Conservation (phyloP, 2,797 vertebrate genomes). For the Gymnodraco acuticeps region DNA sequence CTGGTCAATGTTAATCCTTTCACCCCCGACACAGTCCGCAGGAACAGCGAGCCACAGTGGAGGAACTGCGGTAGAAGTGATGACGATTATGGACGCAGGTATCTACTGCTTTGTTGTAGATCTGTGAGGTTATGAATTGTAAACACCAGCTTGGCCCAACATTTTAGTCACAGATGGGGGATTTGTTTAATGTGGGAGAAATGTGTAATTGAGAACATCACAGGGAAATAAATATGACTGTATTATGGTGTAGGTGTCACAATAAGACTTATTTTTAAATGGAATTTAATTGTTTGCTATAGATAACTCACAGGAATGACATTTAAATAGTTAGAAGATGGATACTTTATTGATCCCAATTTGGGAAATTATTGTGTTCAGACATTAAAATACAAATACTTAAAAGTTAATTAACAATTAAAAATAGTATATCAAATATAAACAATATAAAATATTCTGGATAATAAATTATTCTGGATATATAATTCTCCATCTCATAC, state of each 20-base stretch:
- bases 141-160: background rate
- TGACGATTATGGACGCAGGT: conserved; percentile 75
- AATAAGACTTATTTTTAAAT: background rate
- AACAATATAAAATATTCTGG: no score
- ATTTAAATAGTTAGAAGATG: background rate
- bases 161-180: background rate
- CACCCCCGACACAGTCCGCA: conserved; percentile 90
- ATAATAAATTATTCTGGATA: no score
- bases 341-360: no score
- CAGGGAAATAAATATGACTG: background rate
- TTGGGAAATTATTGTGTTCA: no score
- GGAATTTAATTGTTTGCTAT: background rate
- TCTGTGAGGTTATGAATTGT: background rate
- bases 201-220: background rate
- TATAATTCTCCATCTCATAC: background rate
- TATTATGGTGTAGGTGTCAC: background rate
- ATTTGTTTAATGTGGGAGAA: background rate
- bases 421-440: no score
- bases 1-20: conserved; percentile 96
- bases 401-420: no score
- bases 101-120: conserved; percentile 8
- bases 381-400: no score
- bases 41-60: conserved; percentile 77
- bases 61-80: conserved; percentile 83
- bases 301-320: background rate